Evolutionary conservation across 2,797 vertebrate genomes (phyloP), one percentile per base, ranked within the genome.

Genomic region (Falco peregrinus): DNA sequence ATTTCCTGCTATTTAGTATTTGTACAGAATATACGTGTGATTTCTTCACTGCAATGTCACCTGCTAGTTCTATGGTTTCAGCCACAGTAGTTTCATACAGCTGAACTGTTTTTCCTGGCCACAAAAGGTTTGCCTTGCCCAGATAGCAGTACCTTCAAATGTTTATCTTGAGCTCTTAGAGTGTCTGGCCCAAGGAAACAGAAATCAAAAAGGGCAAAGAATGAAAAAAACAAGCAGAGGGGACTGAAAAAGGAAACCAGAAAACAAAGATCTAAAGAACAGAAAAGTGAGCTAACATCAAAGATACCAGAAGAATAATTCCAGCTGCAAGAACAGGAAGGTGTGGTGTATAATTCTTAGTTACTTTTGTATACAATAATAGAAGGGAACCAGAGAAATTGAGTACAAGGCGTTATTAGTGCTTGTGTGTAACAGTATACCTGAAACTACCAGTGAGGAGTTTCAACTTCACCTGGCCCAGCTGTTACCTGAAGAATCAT

Each of bases 111-210:
- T 87, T 88, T 85, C 37, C 86, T 96, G 90, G 84, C 81, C 74
- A 54, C 90, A 89, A 31, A 92, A 83, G 11, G 5, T 70, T 87
- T 89, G 67, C 71, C 87, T 87, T 94, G 78, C 87, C 83, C 91
- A 84, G 45, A 85, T 26, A 83, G 53, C 73, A 92, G 70, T 76
- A 24, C 53, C 21, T 57, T 94, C 73, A 93, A 83, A 80, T 74
- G 81, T 92, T 96, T 96, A n/a, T 90, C 61, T 93, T 96, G 82
- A 87, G 74, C 74, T 93, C 57, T 88, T 84, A 57, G 51, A 90
- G 75, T 37, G 14, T 31, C 51, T 84, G 70, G 70, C 48, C 84
- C 82, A 87, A 64, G 61, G 51, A 95, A 91, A 93, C 19, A 78
- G 59, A 91, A 90, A 83, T 89, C 22, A 88, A 61, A 73, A 80